phyloP scores from a whole-genome alignment of 2,797 vertebrate species.

The Masticophis lateralis region DNA sequence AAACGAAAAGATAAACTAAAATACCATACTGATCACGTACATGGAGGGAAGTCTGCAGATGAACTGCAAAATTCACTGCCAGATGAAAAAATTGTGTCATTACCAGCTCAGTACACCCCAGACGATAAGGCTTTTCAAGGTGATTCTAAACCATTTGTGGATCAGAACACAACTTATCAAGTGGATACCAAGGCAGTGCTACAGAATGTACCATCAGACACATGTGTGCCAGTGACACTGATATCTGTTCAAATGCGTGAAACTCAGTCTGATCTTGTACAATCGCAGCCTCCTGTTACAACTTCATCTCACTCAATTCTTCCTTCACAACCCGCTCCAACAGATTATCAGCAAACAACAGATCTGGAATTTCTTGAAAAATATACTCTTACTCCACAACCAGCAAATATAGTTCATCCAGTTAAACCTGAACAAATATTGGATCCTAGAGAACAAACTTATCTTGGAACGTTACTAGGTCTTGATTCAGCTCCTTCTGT shows the following conservation, averaged over 20 bases:
- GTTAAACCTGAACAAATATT: slow-evolving; percentile 91
- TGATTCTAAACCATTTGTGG: slow-evolving; percentile 70
- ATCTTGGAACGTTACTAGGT: slow-evolving; percentile 89
- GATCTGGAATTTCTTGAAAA: slow-evolving; percentile 94
- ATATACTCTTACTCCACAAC: slow-evolving; percentile 94
- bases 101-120: slow-evolving; percentile 66
- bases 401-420: slow-evolving; percentile 87
- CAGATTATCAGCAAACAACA: slow-evolving; percentile 81
- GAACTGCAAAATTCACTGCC: slow-evolving; percentile 65
- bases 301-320: slow-evolving; percentile 63
- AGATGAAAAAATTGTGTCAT: slow-evolving; percentile 74
- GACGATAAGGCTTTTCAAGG: slow-evolving; percentile 73
- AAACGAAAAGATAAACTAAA: slow-evolving; percentile 98
- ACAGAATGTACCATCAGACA: slow-evolving; percentile 69
- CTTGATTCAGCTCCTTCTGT: slow-evolving; percentile 82
- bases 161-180: slow-evolving; percentile 71
- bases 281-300: slow-evolving; percentile 62
- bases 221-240: slow-evolving; percentile 70
- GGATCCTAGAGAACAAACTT: slow-evolving; percentile 90
- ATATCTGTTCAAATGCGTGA: slow-evolving; percentile 77
- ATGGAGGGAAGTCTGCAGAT: slow-evolving; percentile 79
- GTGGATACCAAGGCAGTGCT: slow-evolving; percentile 68
- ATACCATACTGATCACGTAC: slow-evolving; percentile 95
- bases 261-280: slow-evolving; percentile 65
- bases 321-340: slow-evolving; percentile 71